Evolutionary conservation across 2,797 vertebrate genomes (phyloP).

Genomic region (Gambelia wislizenii): DNA sequence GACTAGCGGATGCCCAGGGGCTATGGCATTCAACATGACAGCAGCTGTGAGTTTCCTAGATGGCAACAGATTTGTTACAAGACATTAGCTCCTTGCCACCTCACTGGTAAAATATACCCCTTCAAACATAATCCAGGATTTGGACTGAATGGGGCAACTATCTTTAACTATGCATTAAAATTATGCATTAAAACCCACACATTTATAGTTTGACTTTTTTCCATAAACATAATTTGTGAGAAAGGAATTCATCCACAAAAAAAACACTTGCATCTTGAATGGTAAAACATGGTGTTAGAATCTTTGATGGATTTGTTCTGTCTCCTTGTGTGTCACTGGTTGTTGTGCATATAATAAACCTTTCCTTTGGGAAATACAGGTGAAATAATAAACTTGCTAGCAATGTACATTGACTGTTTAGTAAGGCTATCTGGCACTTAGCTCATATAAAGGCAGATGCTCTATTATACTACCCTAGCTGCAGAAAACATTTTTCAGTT

Average conservation of each 20-base stretch:
- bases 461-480: constrained; percentile 73
- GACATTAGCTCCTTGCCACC: not conserved
- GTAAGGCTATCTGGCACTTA: constrained; percentile 70
- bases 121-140: constrained; percentile 9
- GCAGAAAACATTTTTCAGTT: constrained; percentile 76
- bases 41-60: not conserved
- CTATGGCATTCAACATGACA: not conserved
- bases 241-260: constrained; percentile 60
- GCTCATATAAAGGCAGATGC: constrained; percentile 72
- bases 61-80: not conserved
- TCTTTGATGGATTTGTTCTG: constrained; percentile 66
- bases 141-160: constrained; percentile 7
- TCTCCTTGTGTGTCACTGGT: constrained; percentile 72
- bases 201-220: constrained; percentile 9
- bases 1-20: constrained; percentile 27
- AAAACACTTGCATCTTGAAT: constrained; percentile 63
- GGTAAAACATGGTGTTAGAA: constrained; percentile 64
- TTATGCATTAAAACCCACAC: constrained; percentile 27
- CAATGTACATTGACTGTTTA: constrained; percentile 67
- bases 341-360: constrained; percentile 78
- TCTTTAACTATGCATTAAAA: too few relatives aligned
- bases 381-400: constrained; percentile 81
- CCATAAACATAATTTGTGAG: constrained; percentile 57
- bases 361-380: constrained; percentile 76
- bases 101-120: not conserved